Percentiles rank a stretch among this genome's conserved stretches.
phyloP scores from a whole-genome alignment of 2,888 invertebrate species.

The Sesia bembeciformis region DNA sequence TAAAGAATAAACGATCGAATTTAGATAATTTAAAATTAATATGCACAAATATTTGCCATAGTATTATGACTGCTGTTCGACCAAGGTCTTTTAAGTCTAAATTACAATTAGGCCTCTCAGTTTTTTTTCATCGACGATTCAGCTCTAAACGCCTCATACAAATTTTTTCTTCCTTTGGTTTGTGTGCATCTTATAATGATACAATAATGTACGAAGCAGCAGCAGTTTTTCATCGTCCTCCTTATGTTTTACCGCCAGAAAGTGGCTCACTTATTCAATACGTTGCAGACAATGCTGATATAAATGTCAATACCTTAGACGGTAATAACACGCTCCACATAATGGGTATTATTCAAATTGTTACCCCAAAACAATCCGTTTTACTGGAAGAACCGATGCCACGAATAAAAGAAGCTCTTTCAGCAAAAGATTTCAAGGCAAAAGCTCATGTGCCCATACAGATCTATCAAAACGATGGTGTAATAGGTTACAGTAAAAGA shows the following conservation, averaged over 20 bases:
- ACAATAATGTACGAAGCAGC: slow-evolving; percentile 14
- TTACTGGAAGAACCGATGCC: slow-evolving; percentile 5
- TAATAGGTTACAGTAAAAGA: slow-evolving; percentile 17
- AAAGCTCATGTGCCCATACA: slow-evolving; percentile 23
- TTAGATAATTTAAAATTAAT: slow-evolving; percentile 17
- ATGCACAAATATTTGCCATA: slow-evolving; percentile 12
- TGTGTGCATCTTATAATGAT: slow-evolving; percentile 16
- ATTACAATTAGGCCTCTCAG: slow-evolving; percentile 11
- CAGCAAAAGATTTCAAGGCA: slow-evolving; percentile 19
- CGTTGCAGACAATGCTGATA: slow-evolving; percentile 16
- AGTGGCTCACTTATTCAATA: slow-evolving; percentile 13
- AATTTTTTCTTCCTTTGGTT: slow-evolving; percentile 15
- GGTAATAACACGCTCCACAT: slow-evolving; percentile 13
- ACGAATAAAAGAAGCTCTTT: slow-evolving; percentile 4
- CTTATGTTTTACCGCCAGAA: slow-evolving; percentile 13
- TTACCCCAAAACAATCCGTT: slow-evolving; percentile 8
- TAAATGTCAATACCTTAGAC: slow-evolving; percentile 14
- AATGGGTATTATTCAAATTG: slow-evolving; percentile 13
- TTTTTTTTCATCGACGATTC: slow-evolving; percentile 13
- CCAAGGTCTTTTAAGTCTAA: slow-evolving; percentile 10
- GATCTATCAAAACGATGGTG: slow-evolving; percentile 19
- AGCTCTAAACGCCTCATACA: slow-evolving; percentile 14
- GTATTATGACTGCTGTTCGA: slow-evolving; percentile 12
- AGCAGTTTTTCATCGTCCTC: slow-evolving; percentile 14
- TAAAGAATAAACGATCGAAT: slow-evolving; percentile 21